Evolutionary conservation across 1,140 invertebrate genomes (phyloP).

Genomic region (Drosophila triauraria): DNA sequence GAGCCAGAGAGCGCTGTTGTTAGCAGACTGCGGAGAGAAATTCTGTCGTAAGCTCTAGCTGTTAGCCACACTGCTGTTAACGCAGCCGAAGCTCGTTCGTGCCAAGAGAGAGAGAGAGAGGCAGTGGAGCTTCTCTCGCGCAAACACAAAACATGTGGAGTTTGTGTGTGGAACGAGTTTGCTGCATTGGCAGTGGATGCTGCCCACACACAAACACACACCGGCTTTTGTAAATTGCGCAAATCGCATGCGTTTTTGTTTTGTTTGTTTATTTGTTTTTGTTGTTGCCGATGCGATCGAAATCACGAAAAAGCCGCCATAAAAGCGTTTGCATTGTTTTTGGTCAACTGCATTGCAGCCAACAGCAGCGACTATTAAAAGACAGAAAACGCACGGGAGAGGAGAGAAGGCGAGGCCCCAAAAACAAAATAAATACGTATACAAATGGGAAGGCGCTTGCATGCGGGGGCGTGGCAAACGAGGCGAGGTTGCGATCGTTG

Average conservation of each 20-base stretch:
- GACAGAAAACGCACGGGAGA: constrained; percentile 16
- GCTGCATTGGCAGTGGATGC: constrained; percentile 42
- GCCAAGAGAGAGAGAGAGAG: neutral
- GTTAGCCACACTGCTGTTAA: too few species aligned
- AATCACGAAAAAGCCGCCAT: constrained; percentile 61
- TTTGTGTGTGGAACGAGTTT: constrained; percentile 67
- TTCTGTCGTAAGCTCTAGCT: too few species aligned
- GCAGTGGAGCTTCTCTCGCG: neutral
- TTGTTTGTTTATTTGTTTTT: constrained; percentile 12
- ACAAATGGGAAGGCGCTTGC: constrained; percentile 18
- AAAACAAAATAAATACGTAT: constrained; percentile 22
- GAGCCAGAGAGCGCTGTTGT: too few species aligned
- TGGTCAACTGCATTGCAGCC: constrained; percentile 73
- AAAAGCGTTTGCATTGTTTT: constrained; percentile 74
- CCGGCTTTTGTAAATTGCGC: constrained; percentile 60
- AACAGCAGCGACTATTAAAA: constrained; percentile 43
- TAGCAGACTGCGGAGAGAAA: too few species aligned
- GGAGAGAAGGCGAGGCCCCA: constrained; percentile 21
- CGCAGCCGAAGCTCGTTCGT: constrained; percentile 7
- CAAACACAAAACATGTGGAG: constrained; percentile 13
- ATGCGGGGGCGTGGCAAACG: constrained; percentile 29
- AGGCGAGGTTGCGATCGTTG: constrained; percentile 17
- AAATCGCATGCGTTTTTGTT: constrained; percentile 64
- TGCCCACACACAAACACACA: constrained; percentile 43
- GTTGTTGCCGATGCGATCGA: constrained; percentile 55